Evolutionary conservation across 1,140 invertebrate genomes (phyloP).

Genomic region (Drosophila subpulchrella): DNA sequence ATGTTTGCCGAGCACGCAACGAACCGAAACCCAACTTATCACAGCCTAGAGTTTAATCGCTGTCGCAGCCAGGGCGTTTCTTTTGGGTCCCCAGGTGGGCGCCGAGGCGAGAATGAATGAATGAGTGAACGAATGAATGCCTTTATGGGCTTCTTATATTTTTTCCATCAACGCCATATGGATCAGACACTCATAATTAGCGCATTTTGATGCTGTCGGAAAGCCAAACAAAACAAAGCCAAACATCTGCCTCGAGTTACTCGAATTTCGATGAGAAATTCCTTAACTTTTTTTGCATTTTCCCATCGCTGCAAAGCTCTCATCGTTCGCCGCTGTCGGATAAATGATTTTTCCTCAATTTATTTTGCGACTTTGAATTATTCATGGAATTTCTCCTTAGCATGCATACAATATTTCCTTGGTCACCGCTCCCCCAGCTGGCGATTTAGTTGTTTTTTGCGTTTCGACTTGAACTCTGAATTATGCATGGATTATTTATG

Average conservation of each 20-base stretch:
- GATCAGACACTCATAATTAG: slow-evolving; percentile 37
- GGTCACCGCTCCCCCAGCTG: slow-evolving; percentile 16
- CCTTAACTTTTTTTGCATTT: slow-evolving; percentile 28
- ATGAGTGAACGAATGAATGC: slow-evolving; percentile 11
- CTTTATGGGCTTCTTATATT: slow-evolving; percentile 16
- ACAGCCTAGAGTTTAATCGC: slow-evolving; percentile 31
- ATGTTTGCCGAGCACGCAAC: slow-evolving; percentile 51
- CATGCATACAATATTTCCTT: slow-evolving; percentile 28
- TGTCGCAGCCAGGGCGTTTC: slow-evolving; percentile 22
- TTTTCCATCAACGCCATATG: slow-evolving; percentile 21
- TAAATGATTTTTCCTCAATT: slow-evolving; percentile 65
- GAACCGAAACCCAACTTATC: slow-evolving; percentile 41
- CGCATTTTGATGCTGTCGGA: slow-evolving; percentile 6
- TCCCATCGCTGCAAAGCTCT: slow-evolving; percentile 12
- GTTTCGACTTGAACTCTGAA: slow-evolving; percentile 25
- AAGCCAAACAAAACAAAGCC: slow-evolving; percentile 2
- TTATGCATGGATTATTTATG: slow-evolving; percentile 59
- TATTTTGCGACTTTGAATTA: slow-evolving; percentile 50
- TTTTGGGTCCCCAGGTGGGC: slow-evolving; percentile 15
- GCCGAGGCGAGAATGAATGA: slow-evolving; percentile 2
- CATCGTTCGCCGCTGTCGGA: slow-evolving; percentile 23
- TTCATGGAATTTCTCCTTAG: slow-evolving; percentile 52
- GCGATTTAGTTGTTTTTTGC: slow-evolving; percentile 27
- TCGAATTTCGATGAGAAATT: slow-evolving; percentile 23
- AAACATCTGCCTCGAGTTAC: slow-evolving; percentile 22